Evolutionary conservation across 2,113 vertebrate species (phyloP), one percentile per base, ranked within the genome.

Genomic region (Fulica atra): DNA sequence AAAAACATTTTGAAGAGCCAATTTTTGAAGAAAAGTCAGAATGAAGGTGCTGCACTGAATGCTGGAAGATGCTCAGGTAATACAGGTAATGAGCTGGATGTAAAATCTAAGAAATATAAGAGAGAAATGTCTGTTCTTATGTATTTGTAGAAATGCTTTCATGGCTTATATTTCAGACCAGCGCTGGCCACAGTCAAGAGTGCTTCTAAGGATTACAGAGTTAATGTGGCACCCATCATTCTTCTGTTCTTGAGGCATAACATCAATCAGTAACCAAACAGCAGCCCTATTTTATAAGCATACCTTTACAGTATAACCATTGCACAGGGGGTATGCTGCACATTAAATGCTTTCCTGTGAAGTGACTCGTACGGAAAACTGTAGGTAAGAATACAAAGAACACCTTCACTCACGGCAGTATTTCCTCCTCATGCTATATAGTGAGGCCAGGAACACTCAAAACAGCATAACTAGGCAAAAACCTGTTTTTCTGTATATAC

Each of bases 371-470:
- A 42, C 71, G 11, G 10, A 78, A 80, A 95, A 63, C 10, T 2
- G 1, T 1, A 59, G n/a, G 24, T 7, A 77, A 14, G 12, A 6
- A 26, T 31, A 17, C 44, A 74, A 11, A 61, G 42, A 16, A 0
- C 21, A 42, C 23, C n/a, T 76, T 71, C 42, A 33, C 10, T 46
- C 25, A 36, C 0, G 6, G 9, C 51, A 59, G 23, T 38, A 11
- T 35, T 64, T 65, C 25, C 6, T 16, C 21, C 29, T 23, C 21
- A 7, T 63, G 57, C 13, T 57, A 35, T 15, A 53, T 16, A 65
- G 24, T 20, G 16, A 54, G 28, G 25, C 5, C 25, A 81, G 29
- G 26, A 81, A 63, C 33, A 68, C 33, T 66, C 19, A 33, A 79
- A 51, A 40, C 46, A 71, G 10, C 51, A 63, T 50, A 81, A 53